Conservation (phyloP, 2,888 invertebrate species). For the Altica lythri region DNA sequence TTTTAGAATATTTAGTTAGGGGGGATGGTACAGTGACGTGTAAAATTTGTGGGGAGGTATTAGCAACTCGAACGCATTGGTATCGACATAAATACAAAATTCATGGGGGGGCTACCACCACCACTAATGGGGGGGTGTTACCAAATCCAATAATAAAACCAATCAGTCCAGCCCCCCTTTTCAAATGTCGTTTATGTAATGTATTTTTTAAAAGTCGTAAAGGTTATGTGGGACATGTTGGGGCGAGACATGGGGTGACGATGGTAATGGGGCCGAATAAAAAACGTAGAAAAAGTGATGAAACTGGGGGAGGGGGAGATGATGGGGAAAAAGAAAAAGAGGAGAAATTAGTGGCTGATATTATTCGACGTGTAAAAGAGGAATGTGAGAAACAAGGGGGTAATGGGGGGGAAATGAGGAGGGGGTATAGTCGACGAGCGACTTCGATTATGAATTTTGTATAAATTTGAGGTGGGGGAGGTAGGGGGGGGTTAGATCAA, state of each 20-base stretch:
- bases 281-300: slow-evolving; percentile 44
- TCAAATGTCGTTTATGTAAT: slow-evolving; percentile 75
- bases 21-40: slow-evolving; percentile 75
- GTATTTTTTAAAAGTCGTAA: slow-evolving; percentile 76
- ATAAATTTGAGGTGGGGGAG: too few species aligned
- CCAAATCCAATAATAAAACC: too few species aligned
- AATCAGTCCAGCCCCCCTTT: slow-evolving; percentile 67
- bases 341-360: slow-evolving; percentile 77
- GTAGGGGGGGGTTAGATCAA: too few species aligned
- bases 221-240: slow-evolving; percentile 76
- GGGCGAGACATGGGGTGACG: slow-evolving; percentile 56
- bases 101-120: slow-evolving; percentile 71
- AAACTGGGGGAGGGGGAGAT: slow-evolving; percentile 40
- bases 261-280: slow-evolving; percentile 52
- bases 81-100: slow-evolving; percentile 79
- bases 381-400: slow-evolving; percentile 76
- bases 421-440: slow-evolving; percentile 63
- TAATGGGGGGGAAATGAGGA: slow-evolving; percentile 61
- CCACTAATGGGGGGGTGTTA: too few species aligned
- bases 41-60: slow-evolving; percentile 74
- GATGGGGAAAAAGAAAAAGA: slow-evolving; percentile 73
- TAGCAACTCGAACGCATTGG: slow-evolving; percentile 77
- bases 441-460: slow-evolving; percentile 62
- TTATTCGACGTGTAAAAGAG: slow-evolving; percentile 73
- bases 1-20: slow-evolving; percentile 71